Evolutionary conservation across 2,797 vertebrate species (phyloP), one percentile per base, ranked within the genome.

Genomic region (Halcyon badia): DNA sequence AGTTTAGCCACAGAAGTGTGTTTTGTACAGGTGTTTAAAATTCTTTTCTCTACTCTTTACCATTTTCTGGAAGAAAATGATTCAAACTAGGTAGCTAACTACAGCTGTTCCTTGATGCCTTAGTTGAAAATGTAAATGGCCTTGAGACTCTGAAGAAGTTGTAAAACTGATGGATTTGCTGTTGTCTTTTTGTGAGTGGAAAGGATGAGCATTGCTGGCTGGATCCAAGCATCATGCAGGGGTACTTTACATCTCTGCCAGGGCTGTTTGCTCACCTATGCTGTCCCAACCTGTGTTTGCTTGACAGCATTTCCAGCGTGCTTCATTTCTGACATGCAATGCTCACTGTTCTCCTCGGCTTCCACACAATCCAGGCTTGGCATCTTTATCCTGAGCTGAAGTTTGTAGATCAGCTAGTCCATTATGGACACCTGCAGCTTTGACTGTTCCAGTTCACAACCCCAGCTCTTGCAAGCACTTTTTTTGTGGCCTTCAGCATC

Each of bases 11-110:
- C 33, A 79, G 41, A 41, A 88, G 18, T 86, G 51, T 64, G 30
- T 89, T 94, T 93, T 83, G 48, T 68, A 56, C 42, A 62, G 76
- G 31, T 83, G 30, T 94, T 96, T 93, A 84, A 89, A 93, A 96
- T 79, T 39, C 39, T 90, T 13, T 89, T 94, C 57, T 87, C 56
- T 78, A 42, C 52, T 87, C 35, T 68, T 22, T 73, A 37, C 49
- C 42, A n/a, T 88, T 89, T 96, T 91, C 49, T 93, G 75, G 70
- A 96, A 91, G 51, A 54, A 91, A 72, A 26, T 78, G 81, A 64
- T 96, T 91, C 61, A 91, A 56, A 72, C 49, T 39, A 70, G 57
- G 61, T 87, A 89, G 56, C 70, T 82, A 94, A 93, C 77, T 33
- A 42, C 37, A 91, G 68, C 6, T 16, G 93, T 87, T 92, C 56